Conservation (phyloP, 2,113 vertebrate genomes). For the Toxotes chatareus region DNA sequence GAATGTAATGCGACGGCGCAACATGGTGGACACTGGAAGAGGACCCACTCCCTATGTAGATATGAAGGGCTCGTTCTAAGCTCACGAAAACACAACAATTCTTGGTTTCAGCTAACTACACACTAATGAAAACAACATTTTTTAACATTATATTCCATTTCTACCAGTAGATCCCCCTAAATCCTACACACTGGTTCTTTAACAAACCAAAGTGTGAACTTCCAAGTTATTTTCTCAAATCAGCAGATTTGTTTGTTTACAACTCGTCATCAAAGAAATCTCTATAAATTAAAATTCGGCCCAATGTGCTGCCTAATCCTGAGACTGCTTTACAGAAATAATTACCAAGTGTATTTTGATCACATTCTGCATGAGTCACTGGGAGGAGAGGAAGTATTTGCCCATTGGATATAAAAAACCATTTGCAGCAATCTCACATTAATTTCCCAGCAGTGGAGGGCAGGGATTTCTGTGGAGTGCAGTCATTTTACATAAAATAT, state of each 20-base stretch:
- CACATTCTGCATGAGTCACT: slow-evolving; percentile 32
- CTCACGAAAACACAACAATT: no score
- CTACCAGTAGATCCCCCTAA: no score
- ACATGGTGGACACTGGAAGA: no score
- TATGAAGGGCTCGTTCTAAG: no score
- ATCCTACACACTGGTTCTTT: no score
- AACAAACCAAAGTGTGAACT: not conserved
- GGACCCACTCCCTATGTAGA: no score
- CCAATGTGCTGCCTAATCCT: slow-evolving; percentile 43
- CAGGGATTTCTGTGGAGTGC: not conserved
- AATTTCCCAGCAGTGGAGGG: slow-evolving; percentile 2
- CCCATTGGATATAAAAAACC: slow-evolving; percentile 1
- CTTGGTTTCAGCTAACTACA: no score
- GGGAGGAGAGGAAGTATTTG: slow-evolving; percentile 28
- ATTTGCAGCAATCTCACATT: not conserved
- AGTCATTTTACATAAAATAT: not conserved
- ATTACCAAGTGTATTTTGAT: slow-evolving; percentile 43
- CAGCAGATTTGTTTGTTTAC: slow-evolving; percentile 40
- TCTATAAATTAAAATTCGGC: slow-evolving; percentile 36
- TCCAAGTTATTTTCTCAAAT: slow-evolving; percentile 21
- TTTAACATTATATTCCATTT: no score
- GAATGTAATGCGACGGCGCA: no score
- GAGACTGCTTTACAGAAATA: slow-evolving; percentile 35
- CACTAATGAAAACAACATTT: no score
- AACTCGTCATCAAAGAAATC: slow-evolving; percentile 40